Evolutionary conservation across 2,113 vertebrate species (phyloP), one percentile per base, ranked within the genome.

Genomic region (Acinonyx jubatus): DNA sequence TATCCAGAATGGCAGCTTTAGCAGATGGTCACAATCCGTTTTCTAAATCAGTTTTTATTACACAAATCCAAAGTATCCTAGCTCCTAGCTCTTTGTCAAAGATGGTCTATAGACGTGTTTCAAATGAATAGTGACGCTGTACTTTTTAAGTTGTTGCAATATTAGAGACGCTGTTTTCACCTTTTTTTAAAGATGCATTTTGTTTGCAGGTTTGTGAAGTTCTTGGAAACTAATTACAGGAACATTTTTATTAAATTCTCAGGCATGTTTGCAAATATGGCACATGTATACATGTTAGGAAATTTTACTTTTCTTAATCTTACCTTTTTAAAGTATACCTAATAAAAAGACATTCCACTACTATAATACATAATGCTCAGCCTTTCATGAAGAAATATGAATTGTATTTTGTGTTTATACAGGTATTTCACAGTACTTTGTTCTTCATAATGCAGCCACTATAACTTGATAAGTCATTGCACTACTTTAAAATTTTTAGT

Each of bases 331-430:
- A 96, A 96, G 97, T 98, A 97, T 94, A 57, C 36, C 21, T 98
- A 98, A 98, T 95, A 55, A 97, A 97, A 90, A 97, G 97, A 98
- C 99, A 98, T 99, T 99, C 98, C 98, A 81, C 98, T 98, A 73
- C 82, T 95, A 84, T 74, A 78, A 61, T 96, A 80, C 78, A 73
- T 98, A 98, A 97, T 89, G 97, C 97, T 98, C 98, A 98, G 98
- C 98, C 98, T 97, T 98, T 89, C 82, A 33, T 95, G 98, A 94
- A 85, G 90, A 91, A 97, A 36, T 98, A 98, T 98, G 98, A 95
- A 98, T 97, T 98, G 76, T 96, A 45, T 97, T 98, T 98, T 98
- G 89, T 97, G 95, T 98, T 98, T 97, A 83, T 97, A 96, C 97
- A 98, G 98, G 96, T 98, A 98, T 99, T 98, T 97, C 98, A 97